Base-by-base conservation (phyloP, 53 echinoderm and acorn worm genomes). In the Crossaster papposus region DNA sequence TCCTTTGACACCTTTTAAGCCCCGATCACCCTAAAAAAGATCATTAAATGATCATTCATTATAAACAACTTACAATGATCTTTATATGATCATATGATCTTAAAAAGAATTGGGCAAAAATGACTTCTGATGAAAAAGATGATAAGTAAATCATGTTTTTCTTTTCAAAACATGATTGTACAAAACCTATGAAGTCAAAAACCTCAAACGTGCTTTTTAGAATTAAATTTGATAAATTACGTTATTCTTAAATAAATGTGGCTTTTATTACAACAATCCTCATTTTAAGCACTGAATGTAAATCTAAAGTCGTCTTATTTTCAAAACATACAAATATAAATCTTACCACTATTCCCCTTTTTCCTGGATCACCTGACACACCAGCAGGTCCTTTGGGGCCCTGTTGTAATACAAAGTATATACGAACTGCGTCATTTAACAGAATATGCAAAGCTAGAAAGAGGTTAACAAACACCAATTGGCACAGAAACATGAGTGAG, bases 301-400 rank as follows among this genome's bases (percentile, higher is more conserved):
- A 6, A 36, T 30, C 17, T 33, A 3, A 35, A 76, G 24, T 11
- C 1, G 23, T n/a, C 26, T 44, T 14, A 13, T 11, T 28, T 54
- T 23, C 31, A 15, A 33, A 36, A 20, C 17, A 76, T 50, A 30
- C 81, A 34, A 2, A 79, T 4, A 28, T 70, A 20, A n/a, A 35
- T 81, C 92, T 78, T 77, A 92, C 92, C 38, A 54, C 78, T 53
- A 30, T 38, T 74, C 90, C 93, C 79, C 74, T 75, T 51, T 86
- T 86, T 64, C 93, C 93, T 35, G 90, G 86, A 14, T 86, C 86
- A 23, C 93, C 93, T 33, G 90, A 37, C 3, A 81, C 81, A 44
- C 93, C 93, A 20, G 37, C 51, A 51, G 81, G 86, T 80, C 90
- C 93, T 77, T 87, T 77, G 1, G 75, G 24, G 4, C 87, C 87